Evolutionary conservation across 2,797 vertebrate genomes (phyloP).

Genomic region (Phoeniculus purpureus): DNA sequence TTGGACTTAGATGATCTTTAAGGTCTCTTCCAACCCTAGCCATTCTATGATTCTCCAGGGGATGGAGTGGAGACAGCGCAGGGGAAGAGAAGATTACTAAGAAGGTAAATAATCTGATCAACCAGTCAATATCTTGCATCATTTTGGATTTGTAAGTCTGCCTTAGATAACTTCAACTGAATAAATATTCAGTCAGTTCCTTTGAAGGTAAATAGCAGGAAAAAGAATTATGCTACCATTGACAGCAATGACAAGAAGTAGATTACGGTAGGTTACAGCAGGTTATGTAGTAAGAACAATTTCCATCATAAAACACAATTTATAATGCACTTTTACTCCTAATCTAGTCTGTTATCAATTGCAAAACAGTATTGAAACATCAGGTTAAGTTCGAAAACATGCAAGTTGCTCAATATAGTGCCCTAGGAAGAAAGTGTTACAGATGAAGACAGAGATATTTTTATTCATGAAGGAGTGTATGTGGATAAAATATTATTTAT

Average conservation of each 20-base stretch:
- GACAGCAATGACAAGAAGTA: not conserved
- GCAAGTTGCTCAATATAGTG: not conserved
- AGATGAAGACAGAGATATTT: not conserved
- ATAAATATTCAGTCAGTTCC: not conserved
- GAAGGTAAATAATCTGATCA: not conserved
- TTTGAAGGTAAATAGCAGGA: not conserved
- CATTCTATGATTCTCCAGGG: no score
- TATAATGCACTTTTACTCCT: not conserved
- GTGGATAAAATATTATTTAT: not conserved
- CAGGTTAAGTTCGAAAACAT: not conserved
- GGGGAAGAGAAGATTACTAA: not conserved
- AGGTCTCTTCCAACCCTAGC: no score
- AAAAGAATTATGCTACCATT: not conserved
- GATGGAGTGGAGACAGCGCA: accelerated
- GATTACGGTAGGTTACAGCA: no score
- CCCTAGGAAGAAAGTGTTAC: not conserved
- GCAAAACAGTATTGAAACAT: not conserved
- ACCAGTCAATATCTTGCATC: not conserved
- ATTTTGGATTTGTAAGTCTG: not conserved
- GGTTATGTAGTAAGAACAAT: not conserved
- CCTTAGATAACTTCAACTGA: not conserved
- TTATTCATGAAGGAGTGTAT: not conserved
- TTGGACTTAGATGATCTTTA: no score
- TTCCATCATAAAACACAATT: not conserved
- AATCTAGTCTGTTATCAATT: not conserved